phyloP scores from a whole-genome alignment of 2,113 vertebrate species.

The Pollimyrus isidori region DNA sequence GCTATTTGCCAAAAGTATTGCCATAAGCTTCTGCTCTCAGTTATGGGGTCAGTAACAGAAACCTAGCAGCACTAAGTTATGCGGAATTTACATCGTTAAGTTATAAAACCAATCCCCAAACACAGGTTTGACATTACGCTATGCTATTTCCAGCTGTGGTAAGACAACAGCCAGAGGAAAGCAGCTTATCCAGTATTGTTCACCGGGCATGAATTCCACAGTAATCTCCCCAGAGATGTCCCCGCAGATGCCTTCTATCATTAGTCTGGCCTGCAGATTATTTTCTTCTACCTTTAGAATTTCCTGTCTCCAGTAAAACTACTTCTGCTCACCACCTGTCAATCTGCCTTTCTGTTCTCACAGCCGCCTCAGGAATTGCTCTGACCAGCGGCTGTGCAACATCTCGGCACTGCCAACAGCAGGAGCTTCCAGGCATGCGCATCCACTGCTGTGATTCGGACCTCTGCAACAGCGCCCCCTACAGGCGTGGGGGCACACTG shows the following conservation, averaged over 20 bases:
- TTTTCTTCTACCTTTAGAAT: neutral
- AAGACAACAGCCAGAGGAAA: neutral
- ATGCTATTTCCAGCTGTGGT: neutral
- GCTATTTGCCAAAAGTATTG: neutral
- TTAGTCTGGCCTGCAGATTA: neutral
- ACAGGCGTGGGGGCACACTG: conserved; percentile 35
- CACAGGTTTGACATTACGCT: neutral
- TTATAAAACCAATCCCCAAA: neutral
- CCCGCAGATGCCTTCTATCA: neutral
- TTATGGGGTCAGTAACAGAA: neutral
- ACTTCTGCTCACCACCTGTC: conserved; percentile 20
- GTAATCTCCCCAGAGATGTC: neutral
- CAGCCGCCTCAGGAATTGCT: conserved; percentile 75
- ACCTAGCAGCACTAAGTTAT: neutral
- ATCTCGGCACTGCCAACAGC: conserved; percentile 83
- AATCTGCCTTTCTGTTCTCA: conserved; percentile 31
- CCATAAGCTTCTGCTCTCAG: neutral
- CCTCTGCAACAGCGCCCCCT: conserved; percentile 61
- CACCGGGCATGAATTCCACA: neutral
- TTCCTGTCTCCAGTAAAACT: neutral
- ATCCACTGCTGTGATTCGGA: conserved; percentile 80
- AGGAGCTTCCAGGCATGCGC: conserved; percentile 77
- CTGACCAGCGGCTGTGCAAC: conserved; percentile 83
- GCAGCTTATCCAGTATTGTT: neutral
- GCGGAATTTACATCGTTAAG: neutral